Evolutionary conservation across 2,113 vertebrate species (phyloP).

Genomic region (Galbula dea): DNA sequence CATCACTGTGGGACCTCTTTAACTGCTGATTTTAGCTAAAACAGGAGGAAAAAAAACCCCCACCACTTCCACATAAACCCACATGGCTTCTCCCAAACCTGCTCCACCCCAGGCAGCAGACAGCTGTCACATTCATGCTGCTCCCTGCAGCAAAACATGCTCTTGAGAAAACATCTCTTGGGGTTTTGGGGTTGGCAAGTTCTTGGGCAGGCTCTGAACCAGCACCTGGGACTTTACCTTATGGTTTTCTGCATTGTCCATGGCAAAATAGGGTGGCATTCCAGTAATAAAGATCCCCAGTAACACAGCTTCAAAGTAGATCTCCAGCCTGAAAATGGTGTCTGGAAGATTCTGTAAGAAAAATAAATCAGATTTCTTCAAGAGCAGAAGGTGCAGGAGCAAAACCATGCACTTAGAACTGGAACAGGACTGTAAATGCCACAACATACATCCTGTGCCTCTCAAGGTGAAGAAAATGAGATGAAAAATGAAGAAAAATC

Average conservation of each 20-base stretch:
- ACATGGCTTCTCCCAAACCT: neutral
- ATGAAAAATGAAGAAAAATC: neutral
- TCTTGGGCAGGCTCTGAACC: fast-evolving
- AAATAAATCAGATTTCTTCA: neutral
- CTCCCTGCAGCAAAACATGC: neutral
- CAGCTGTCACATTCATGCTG: neutral
- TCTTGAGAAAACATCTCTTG: fast-evolving
- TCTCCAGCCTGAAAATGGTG: constrained; percentile 72
- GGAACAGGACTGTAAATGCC: fast-evolving
- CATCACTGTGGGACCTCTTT: fast-evolving
- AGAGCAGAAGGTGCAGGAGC: fast-evolving
- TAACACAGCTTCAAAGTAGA: constrained; percentile 83
- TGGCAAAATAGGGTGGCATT: constrained; percentile 93
- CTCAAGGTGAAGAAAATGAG: neutral
- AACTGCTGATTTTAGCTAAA: neutral
- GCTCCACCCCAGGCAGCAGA: neutral
- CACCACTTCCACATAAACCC: fast-evolving
- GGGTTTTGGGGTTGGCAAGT: neutral
- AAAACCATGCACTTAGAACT: fast-evolving
- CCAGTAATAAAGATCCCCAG: constrained; percentile 90
- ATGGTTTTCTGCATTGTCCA: constrained; percentile 93
- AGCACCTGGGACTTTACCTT: constrained; percentile 76
- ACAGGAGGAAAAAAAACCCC: too few species aligned
- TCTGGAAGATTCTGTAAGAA: constrained; percentile 73
- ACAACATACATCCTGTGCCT: too few species aligned